Percentiles rank a stretch among this genome's conserved stretches.
phyloP scores from a whole-genome alignment of 2,797 vertebrate genomes.

The Poliocrania exsul region DNA sequence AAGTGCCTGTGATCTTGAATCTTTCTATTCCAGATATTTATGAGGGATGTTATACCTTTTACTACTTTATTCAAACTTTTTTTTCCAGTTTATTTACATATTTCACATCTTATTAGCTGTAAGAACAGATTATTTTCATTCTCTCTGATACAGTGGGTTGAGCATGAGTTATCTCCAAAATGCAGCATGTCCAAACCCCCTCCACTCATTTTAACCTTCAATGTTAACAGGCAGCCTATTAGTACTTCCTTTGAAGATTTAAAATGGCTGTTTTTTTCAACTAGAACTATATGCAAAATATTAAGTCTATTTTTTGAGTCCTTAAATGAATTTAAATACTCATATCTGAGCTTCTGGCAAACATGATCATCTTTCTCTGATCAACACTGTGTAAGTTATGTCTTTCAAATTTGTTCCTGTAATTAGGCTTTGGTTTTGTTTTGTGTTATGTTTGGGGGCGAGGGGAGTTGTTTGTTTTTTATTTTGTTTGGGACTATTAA shows the following conservation, averaged over 20 bases:
- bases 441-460: neutral
- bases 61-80: neutral
- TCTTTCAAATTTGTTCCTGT: neutral
- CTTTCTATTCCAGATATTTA: neutral
- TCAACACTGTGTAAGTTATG: neutral
- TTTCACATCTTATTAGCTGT: neutral
- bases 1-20: neutral
- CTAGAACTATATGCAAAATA: constrained; percentile 9
- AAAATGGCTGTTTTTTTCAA: constrained; percentile 20
- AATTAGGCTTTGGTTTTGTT: neutral
- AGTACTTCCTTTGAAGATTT: neutral
- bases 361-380: neutral
- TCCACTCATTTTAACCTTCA: constrained; percentile 15
- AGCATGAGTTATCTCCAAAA: neutral
- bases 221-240: neutral
- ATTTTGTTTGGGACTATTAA: neutral
- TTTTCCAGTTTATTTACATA: neutral
- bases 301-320: neutral
- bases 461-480: neutral
- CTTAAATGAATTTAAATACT: neutral
- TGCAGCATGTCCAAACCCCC: neutral
- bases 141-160: neutral
- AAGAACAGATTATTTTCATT: neutral
- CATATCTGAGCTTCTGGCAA: neutral
- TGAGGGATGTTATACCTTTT: neutral